A percentile compares a stretch with the other conserved stretches of the same genome.
phyloP scores from a whole-genome alignment of 2,797 vertebrate genomes.

The Astyanax mexicanus region DNA sequence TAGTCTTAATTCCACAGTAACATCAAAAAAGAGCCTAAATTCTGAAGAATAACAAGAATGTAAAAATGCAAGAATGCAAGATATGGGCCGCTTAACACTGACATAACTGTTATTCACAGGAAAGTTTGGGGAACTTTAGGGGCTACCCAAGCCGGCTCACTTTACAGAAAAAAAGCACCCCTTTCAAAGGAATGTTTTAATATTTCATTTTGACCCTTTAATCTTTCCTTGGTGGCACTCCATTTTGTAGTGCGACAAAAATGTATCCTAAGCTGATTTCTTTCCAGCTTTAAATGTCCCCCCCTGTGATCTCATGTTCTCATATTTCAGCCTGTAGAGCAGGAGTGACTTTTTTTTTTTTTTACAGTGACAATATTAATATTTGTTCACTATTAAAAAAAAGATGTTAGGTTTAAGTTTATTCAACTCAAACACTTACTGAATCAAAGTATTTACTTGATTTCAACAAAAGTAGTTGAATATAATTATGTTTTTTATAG shows the following conservation, averaged over 20 bases:
- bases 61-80: too few species aligned
- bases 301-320: not conserved
- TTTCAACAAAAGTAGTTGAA: too few species aligned
- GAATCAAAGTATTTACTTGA: too few species aligned
- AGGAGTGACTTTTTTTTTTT: not conserved
- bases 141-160: not conserved
- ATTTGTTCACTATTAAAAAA: too few species aligned
- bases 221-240: not conserved
- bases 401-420: too few species aligned
- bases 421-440: too few species aligned
- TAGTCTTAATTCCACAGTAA: not conserved
- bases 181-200: not conserved
- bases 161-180: too few species aligned
- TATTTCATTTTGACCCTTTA: not conserved
- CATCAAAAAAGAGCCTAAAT: not conserved
- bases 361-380: too few species aligned
- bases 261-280: not conserved
- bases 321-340: not conserved
- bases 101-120: not conserved
- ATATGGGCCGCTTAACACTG: too few species aligned
- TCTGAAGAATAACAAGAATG: too few species aligned
- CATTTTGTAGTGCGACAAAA: not conserved
- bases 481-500: too few species aligned
- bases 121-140: not conserved
- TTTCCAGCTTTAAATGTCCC: not conserved